phyloP scores from a whole-genome alignment of 2,797 vertebrate genomes.

The Chiropotes sagulatus region DNA sequence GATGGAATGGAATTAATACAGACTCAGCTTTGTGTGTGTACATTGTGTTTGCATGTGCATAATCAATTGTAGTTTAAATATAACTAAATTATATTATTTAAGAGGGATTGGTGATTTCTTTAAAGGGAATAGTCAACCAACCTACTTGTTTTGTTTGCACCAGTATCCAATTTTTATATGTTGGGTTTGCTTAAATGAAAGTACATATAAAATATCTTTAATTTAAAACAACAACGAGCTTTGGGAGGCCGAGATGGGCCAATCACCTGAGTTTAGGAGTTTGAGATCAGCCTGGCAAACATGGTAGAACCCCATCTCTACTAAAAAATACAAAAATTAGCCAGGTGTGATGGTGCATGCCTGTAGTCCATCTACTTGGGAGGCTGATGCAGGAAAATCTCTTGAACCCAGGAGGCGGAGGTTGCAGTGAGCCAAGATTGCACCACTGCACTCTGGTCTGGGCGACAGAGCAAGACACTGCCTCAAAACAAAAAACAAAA shows the following conservation, averaged over 20 bases:
- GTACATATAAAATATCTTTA: not conserved
- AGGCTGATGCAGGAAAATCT: too few relatives aligned
- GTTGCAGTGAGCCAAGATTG: too few relatives aligned
- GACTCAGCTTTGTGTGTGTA: not conserved
- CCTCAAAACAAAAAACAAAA: not conserved
- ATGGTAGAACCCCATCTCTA: not conserved
- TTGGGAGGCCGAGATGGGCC: not conserved
- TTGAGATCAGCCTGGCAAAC: not conserved
- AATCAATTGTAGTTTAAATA: not conserved
- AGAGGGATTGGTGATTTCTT: not conserved
- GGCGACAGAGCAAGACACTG: too few relatives aligned
- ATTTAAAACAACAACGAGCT: not conserved
- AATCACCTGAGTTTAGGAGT: not conserved
- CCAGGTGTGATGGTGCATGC: not conserved
- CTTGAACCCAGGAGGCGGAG: too few relatives aligned
- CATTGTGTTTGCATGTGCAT: not conserved
- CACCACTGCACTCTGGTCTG: too few relatives aligned
- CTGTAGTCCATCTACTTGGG: too few relatives aligned
- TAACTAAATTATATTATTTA: not conserved
- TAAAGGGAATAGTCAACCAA: not conserved
- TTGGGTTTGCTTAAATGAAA: constrained; percentile 42
- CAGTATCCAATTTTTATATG: not conserved
- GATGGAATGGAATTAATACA: not conserved
- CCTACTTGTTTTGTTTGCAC: not conserved
- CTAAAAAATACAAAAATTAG: not conserved